Evolutionary conservation across 2,888 invertebrate genomes (phyloP), one percentile per base, ranked within the genome.

Genomic region (Thereva unica): DNA sequence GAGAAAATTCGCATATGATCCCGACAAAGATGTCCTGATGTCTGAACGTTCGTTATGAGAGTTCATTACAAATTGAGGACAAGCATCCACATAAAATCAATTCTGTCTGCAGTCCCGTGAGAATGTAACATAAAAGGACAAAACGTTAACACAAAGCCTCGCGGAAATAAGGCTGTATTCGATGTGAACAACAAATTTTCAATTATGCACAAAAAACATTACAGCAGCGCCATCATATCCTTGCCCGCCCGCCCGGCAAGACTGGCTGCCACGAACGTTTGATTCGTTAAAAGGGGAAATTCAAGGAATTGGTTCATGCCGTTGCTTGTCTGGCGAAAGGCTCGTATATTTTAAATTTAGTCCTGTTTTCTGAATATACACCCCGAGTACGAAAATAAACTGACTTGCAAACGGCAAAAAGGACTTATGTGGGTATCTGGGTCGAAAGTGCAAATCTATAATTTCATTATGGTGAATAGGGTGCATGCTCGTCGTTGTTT

Each of bases 391-490:
- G 50, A 50, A 50, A 61, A n/a, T 10, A 9, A 38, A 40, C 40
- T 50, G 23, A 49, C n/a, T 50, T 23, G 23, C 23, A 23, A 23
- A 23, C 23, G 23, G 23, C 23, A 23, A 41, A 50, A 61, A 50
- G 61, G 35, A 23, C 41, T 50, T 49, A 44, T n/a, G 41, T 59
- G 41, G 50, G 50, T 61, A 61, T 61, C 61, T 61, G 41, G 61
- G 61, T 61, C 61, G 61, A 61, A 61, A 61, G 61, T 61, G 61
- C 61, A 61, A 61, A 61, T 61, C 61, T 61, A 61, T 61, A 61
- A 61, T 61, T 40, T 35, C 50, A 41, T 44, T 47, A 10, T n/a
- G 8, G 49, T 35, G 49, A 37, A 12, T 41, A 61, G 50, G 61
- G 61, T 50, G 40, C 50, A 41, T 37, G 23, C 23, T 23, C 23